A percentile compares a stretch with the other conserved stretches of the same genome.
Conservation (phyloP, 1,140 invertebrate genomes). For the Achatina immaculata region DNA sequence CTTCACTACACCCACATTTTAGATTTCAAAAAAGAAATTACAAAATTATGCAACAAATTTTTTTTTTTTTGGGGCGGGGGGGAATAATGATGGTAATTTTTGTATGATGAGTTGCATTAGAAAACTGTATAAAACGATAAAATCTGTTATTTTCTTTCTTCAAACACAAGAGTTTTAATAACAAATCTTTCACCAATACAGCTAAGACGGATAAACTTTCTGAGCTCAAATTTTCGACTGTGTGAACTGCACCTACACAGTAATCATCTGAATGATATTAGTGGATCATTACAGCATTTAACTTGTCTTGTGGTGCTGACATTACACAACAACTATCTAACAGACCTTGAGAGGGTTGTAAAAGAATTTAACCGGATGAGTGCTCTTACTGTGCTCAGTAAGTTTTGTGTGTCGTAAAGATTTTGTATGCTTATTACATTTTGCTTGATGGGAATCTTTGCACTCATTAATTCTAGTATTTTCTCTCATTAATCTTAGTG, state of each 20-base stretch:
- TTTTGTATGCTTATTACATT: too few species aligned
- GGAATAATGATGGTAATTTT: background rate
- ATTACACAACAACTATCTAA: constrained; percentile 67
- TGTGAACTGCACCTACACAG: constrained; percentile 65
- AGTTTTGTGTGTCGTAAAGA: constrained; percentile 35
- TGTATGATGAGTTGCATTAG: background rate
- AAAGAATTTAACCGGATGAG: constrained; percentile 66
- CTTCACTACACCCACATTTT: background rate
- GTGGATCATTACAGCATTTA: constrained; percentile 58
- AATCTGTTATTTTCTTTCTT: background rate
- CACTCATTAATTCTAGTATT: too few species aligned
- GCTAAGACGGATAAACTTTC: constrained; percentile 55
- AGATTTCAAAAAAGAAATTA: too few species aligned
- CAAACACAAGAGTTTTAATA: background rate
- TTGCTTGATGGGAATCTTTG: too few species aligned
- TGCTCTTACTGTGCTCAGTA: constrained; percentile 62
- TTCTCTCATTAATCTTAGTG: too few species aligned
- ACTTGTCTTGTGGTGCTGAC: constrained; percentile 60
- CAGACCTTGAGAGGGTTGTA: constrained; percentile 61
- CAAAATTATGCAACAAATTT: too few species aligned
- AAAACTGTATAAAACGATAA: background rate
- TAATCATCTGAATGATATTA: constrained; percentile 64
- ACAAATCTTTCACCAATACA: constrained; percentile 43
- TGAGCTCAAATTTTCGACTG: constrained; percentile 56
- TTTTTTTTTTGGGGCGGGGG: background rate